A percentile compares a stretch with the other conserved stretches of the same genome.
Evolutionary conservation across 2,888 invertebrate species (phyloP).

Genomic region (Apamea anceps): DNA sequence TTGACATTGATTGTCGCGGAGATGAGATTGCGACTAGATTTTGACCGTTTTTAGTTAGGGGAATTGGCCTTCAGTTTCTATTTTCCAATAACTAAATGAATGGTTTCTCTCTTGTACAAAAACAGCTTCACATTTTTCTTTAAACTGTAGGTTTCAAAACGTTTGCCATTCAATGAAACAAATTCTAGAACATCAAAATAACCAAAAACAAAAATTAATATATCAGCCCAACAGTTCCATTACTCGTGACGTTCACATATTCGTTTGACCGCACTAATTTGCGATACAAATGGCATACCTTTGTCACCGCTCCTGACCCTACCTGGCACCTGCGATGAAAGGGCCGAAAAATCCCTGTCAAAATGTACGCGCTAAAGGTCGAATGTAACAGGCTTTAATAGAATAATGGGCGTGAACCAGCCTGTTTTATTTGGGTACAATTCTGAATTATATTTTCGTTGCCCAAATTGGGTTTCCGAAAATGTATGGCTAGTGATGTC

Average conservation of each 20-base stretch:
- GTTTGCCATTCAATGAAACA: neutral
- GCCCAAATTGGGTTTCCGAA: constrained; percentile 15
- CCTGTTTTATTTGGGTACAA: constrained; percentile 59
- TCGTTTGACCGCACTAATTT: constrained; percentile 71
- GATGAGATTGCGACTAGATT: too few species aligned
- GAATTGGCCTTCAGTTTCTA: neutral
- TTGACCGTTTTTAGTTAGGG: too few species aligned
- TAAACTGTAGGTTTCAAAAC: neutral
- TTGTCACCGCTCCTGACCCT: constrained; percentile 66
- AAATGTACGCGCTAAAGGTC: constrained; percentile 58
- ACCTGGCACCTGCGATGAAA: constrained; percentile 63
- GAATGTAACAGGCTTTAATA: constrained; percentile 58
- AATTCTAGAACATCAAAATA: neutral
- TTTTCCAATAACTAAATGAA: neutral
- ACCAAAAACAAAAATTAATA: constrained; percentile 28
- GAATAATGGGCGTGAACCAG: constrained; percentile 57
- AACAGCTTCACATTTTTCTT: neutral
- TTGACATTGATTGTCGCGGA: too few species aligned
- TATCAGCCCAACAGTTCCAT: constrained; percentile 40
- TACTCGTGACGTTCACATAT: constrained; percentile 58
- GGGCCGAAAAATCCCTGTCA: constrained; percentile 60
- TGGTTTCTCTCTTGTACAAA: neutral
- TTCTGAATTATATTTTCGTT: constrained; percentile 50
- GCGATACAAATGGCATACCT: constrained; percentile 73
- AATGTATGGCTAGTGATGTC: constrained; percentile 30